A percentile compares a stretch with the other conserved stretches of the same genome.
phyloP scores from a whole-genome alignment of 1,140 invertebrate genomes.

The Araneus ventricosus region DNA sequence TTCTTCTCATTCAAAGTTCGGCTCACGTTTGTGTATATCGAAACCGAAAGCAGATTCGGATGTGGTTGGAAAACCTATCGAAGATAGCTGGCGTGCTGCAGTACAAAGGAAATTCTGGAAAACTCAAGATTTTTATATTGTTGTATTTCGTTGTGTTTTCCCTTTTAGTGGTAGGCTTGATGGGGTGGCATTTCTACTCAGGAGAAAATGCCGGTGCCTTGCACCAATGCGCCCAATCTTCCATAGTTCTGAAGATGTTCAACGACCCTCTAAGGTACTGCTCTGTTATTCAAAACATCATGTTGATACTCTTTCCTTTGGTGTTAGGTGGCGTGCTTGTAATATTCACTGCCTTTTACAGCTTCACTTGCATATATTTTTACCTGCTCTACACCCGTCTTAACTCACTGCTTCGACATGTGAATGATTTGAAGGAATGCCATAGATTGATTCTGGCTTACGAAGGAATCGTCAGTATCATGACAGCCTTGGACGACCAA shows the following conservation, averaged over 20 bases:
- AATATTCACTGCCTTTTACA: background rate
- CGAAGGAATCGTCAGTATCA: background rate
- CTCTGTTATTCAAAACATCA: background rate
- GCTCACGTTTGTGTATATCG: background rate
- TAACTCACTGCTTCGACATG: background rate
- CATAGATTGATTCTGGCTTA: background rate
- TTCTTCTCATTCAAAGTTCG: background rate
- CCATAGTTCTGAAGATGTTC: background rate
- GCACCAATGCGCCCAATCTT: background rate
- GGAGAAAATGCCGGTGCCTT: background rate
- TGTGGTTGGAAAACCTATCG: background rate
- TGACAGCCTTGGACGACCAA: background rate
- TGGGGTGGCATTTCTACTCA: background rate
- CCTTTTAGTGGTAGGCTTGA: background rate
- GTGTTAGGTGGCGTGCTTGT: background rate
- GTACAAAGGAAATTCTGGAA: background rate
- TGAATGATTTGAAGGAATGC: background rate
- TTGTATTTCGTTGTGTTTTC: background rate
- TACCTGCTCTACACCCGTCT: background rate
- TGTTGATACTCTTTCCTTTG: background rate
- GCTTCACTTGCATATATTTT: background rate
- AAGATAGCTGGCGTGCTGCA: background rate
- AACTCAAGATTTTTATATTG: background rate
- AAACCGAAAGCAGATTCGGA: background rate
- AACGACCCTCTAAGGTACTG: background rate